Percentiles rank a stretch among this genome's conserved stretches.
phyloP scores from a whole-genome alignment of 2,113 vertebrate species.

The Mobula birostris region DNA sequence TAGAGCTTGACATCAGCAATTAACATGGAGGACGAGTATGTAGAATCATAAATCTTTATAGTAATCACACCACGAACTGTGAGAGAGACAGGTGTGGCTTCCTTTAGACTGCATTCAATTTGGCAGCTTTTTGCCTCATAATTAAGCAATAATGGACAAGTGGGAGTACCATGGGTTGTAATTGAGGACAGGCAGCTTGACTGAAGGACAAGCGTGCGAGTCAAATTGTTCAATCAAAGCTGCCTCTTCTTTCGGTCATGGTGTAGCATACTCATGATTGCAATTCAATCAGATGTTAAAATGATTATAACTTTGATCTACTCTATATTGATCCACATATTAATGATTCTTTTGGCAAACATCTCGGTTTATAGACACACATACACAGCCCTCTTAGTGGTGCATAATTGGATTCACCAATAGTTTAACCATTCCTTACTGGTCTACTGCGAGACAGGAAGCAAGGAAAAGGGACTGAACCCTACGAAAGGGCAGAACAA shows the following conservation, averaged over 20 bases:
- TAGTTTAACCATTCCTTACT: neutral
- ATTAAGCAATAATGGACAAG: constrained; percentile 36
- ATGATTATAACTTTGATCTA: neutral
- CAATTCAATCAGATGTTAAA: neutral
- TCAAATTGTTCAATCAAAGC: neutral
- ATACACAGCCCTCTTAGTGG: neutral
- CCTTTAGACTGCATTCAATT: constrained; percentile 28
- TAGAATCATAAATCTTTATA: constrained; percentile 37
- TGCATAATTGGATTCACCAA: neutral
- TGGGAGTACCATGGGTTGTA: constrained; percentile 19
- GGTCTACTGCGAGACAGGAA: neutral
- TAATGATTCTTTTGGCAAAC: neutral
- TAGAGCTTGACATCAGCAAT: constrained; percentile 35
- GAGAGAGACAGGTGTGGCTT: constrained; percentile 35
- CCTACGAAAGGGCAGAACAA: neutral
- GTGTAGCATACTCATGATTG: neutral
- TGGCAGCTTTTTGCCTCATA: constrained; percentile 29
- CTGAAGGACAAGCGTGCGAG: constrained; percentile 32
- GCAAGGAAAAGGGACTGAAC: neutral
- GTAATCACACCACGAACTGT: constrained; percentile 33
- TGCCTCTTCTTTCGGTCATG: neutral
- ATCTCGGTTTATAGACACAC: neutral
- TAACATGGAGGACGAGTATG: constrained; percentile 36
- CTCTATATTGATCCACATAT: neutral
- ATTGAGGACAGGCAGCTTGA: constrained; percentile 21